Conservation (phyloP, 2,888 invertebrate species). For the Myopa testacea region DNA sequence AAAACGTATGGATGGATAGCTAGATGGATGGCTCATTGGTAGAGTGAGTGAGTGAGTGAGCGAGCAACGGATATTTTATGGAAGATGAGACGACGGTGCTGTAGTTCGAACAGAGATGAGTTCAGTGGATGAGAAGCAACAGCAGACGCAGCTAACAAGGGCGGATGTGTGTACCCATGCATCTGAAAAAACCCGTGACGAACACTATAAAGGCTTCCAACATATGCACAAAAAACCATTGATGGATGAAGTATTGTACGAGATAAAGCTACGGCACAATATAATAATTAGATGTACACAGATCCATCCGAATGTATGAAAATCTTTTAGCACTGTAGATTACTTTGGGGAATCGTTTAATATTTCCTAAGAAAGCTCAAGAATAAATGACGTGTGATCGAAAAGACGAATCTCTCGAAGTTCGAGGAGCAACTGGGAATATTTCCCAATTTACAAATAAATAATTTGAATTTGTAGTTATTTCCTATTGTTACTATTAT, state of each 20-base stretch:
- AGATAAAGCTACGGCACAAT: no score
- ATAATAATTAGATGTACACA: no score
- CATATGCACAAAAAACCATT: not conserved
- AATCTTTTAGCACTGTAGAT: no score
- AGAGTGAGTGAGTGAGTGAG: not conserved
- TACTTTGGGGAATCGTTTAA: no score
- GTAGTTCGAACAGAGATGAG: not conserved
- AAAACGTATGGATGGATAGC: not conserved
- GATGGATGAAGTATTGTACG: not conserved
- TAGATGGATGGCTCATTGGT: not conserved
- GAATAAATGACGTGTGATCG: no score
- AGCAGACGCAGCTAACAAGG: not conserved
- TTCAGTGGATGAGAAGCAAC: not conserved
- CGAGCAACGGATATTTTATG: not conserved
- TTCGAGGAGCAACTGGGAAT: no score
- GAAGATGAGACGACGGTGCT: conserved; percentile 1
- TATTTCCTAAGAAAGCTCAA: no score
- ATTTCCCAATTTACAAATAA: no score
- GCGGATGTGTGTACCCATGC: not conserved
- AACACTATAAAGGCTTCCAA: not conserved
- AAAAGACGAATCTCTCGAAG: no score
- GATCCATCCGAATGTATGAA: no score
- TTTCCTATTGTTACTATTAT: no score
- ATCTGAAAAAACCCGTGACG: not conserved
- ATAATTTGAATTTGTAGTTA: no score